These are phyloP conservation scores for Portunus trituberculatus DNA, from an alignment of 1,140 invertebrate species.

Conservation along the genomic window DNA sequence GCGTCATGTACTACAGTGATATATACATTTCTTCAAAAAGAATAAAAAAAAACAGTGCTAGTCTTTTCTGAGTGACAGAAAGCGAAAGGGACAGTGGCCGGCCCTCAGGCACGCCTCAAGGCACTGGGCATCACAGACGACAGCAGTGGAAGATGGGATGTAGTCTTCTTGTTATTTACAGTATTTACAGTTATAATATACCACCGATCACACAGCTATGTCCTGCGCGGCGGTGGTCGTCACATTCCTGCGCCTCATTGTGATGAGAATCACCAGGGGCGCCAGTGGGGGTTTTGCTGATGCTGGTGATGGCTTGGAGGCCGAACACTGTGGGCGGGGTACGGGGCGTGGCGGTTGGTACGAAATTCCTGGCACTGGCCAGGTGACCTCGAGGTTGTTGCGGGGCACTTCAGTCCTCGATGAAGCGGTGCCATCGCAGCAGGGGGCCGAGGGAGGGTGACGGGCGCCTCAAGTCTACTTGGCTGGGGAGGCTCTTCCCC, in stretches of 20 bases:
- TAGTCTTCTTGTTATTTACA: neutral
- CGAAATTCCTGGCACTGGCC: conserved; percentile 3
- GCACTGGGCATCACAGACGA: conserved; percentile 17
- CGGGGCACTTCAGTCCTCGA: neutral
- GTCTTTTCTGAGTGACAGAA: neutral
- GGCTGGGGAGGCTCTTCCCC: neutral
- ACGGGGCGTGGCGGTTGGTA: conserved; percentile 34
- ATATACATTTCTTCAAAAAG: neutral
- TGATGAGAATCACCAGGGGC: conserved; percentile 57
- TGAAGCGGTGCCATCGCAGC: neutral
- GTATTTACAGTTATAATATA: neutral
- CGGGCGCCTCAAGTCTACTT: neutral
- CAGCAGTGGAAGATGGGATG: neutral
- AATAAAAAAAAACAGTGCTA: neutral
- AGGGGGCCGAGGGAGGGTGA: neutral
- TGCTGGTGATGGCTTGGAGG: conserved; percentile 27
- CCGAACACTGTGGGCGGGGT: conserved; percentile 36
- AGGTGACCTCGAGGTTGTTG: neutral
- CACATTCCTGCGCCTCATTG: neutral
- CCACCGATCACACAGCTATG: neutral
- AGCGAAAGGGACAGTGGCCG: neutral
- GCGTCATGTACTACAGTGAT: conserved; percentile 43
- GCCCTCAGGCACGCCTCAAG: conserved; percentile 4
- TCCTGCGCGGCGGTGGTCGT: neutral
- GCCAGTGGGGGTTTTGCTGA: conserved; percentile 69